These are phyloP conservation scores for Cervus canadensis DNA, from an alignment of 2,113 vertebrate species.

Conservation along the genomic window DNA sequence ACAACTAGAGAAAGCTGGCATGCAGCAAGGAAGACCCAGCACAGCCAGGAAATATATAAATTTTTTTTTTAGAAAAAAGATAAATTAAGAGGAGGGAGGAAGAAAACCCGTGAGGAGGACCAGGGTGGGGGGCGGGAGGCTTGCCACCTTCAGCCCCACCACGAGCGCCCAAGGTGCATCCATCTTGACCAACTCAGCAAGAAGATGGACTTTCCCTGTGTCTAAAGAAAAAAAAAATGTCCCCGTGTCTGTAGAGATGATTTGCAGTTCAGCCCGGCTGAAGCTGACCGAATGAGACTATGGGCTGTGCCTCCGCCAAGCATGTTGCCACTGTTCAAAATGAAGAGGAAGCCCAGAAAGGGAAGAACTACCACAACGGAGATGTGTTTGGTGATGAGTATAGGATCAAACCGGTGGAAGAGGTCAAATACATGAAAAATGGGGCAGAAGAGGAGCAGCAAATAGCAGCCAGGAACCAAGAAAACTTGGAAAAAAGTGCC, in stretches of 20 bases:
- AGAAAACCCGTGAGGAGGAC: too few species aligned
- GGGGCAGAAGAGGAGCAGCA: too few species aligned
- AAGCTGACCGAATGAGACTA: slow-evolving; percentile 94
- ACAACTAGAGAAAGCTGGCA: not conserved
- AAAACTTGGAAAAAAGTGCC: too few species aligned
- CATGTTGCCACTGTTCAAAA: slow-evolving; percentile 99
- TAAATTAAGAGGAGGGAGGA: too few species aligned
- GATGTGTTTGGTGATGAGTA: slow-evolving; percentile 87
- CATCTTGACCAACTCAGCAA: not conserved
- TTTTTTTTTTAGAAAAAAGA: not conserved
- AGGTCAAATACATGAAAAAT: too few species aligned
- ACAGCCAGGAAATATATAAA: not conserved
- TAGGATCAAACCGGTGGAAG: too few species aligned
- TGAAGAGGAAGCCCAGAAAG: slow-evolving; percentile 96
- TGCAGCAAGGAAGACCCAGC: not conserved
- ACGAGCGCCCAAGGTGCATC: slow-evolving; percentile 53
- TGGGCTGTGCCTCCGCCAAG: slow-evolving; percentile 99
- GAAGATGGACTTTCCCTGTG: slow-evolving; percentile 71
- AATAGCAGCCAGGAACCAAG: too few species aligned
- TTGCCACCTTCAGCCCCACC: too few species aligned
- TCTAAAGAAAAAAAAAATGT: slow-evolving; percentile 72
- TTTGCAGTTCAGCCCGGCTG: slow-evolving; percentile 84
- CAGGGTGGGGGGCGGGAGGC: too few species aligned
- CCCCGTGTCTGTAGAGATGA: slow-evolving; percentile 85
- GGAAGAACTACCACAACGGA: slow-evolving; percentile 97